Base-by-base conservation (phyloP, 1,140 invertebrate genomes). In the Tachypleus tridentatus region DNA sequence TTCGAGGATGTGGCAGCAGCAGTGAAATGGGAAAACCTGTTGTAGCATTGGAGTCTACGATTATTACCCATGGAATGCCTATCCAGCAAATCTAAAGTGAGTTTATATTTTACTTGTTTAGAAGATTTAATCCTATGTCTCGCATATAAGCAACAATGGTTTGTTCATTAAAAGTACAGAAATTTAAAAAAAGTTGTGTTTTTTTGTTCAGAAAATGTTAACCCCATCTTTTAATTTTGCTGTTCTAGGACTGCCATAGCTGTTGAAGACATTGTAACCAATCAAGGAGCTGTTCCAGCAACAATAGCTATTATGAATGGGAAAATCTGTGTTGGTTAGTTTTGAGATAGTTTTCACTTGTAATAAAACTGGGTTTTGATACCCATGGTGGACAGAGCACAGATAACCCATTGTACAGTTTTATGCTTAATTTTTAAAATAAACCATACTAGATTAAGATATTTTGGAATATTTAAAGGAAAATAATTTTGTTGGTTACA, bases 11-110 rank as follows among this genome's bases (percentile, higher is more conserved):
- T 90, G 56, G 68, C 66, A 8, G 60, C 73, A 47, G 86, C 85
- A 7, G 78, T 86, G 51, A 73, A 75, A 57, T 79, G 61, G 74
- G 77, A 4, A 74, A 80, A 68, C 86, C 92, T 3, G 82, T 98
- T 61, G 92, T 99, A 5, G 94, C 95, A 4, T 77, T 99, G 67
- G 97, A 99, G 80, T 95, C 92, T 9, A 95, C 97, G 4, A 96
- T 99, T 60, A 93, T 99, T 57, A 98, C 95, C 3, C 97, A 99
- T 80, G 97, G 97, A 57, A 94, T 99, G 88, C 95, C 0, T 90
- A 86, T 79, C 97, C 97, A 1, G 77, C 88, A 53, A 99, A 99
- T 80, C 79, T 96, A 58, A 77, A 87, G 81, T 82, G 74, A 72
- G 70, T 66, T 52, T 29, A 29, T 29, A 29, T 29, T 29, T 29